These are phyloP conservation scores for Drosophila subsilvestris DNA, from an alignment of 2,888 invertebrate species.

Conservation along the genomic window DNA sequence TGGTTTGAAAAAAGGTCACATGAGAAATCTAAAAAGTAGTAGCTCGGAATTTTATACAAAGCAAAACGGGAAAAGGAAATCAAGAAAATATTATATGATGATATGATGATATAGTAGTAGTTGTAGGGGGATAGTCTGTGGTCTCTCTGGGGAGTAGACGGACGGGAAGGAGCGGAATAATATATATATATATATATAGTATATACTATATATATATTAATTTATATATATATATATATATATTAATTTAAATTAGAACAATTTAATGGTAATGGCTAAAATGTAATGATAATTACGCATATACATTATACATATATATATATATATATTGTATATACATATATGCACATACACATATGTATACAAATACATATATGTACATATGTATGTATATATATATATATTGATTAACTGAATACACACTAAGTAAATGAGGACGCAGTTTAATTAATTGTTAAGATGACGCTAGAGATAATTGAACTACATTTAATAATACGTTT, in stretches of 20 bases:
- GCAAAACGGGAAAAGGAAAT: constrained; percentile 17
- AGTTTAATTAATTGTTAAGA: constrained; percentile 64
- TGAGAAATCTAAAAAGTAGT: constrained; percentile 50
- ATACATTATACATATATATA: constrained; percentile 59
- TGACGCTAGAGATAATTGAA: constrained; percentile 60
- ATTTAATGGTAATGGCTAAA: constrained; percentile 51
- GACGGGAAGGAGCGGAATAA: constrained; percentile 42
- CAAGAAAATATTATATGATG: constrained; percentile 4
- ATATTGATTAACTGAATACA: constrained; percentile 61
- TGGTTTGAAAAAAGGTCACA: constrained; percentile 61
- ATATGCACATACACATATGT: constrained; percentile 31
- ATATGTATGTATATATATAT: constrained; percentile 29
- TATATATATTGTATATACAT: constrained; percentile 60
- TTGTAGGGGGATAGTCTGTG: constrained; percentile 42
- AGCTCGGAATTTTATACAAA: constrained; percentile 57
- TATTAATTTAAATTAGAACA: constrained; percentile 47
- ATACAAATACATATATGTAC: constrained; percentile 46
- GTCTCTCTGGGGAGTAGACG: constrained; percentile 4
- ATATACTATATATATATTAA: constrained; percentile 40
- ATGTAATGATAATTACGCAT: constrained; percentile 63
- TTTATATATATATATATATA: constrained; percentile 37
- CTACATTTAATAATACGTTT: constrained; percentile 55
- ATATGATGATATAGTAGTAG: constrained; percentile 18
- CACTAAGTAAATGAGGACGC: constrained; percentile 64
- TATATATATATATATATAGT: constrained; percentile 18